These are phyloP conservation scores for Sinodicranocentrus sp. DNA, from an alignment of 2,888 invertebrate species.

Conservation along the genomic window DNA sequence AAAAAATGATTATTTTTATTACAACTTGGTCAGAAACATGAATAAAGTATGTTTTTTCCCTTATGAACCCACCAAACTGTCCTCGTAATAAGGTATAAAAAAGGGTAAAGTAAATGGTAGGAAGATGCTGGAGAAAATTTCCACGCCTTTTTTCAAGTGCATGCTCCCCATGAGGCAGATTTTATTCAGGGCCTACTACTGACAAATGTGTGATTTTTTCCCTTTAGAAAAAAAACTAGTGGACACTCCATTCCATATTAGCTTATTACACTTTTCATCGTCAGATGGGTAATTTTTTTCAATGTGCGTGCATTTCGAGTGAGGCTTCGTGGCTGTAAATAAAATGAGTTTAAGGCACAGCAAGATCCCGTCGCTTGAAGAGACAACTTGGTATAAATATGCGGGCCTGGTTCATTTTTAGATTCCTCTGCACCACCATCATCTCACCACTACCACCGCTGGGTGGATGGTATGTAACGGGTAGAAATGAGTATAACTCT, in stretches of 20 bases:
- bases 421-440: constrained; percentile 9
- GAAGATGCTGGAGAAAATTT: constrained; percentile 18
- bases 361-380: constrained; percentile 40
- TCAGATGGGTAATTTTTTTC: no score
- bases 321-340: constrained; percentile 42
- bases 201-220: constrained; percentile 40
- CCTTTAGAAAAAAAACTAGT: constrained; percentile 9
- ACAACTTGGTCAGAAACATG: constrained; percentile 22
- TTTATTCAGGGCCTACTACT: constrained; percentile 36
- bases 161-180: constrained; percentile 55
- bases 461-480: no score
- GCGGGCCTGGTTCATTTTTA: background rate
- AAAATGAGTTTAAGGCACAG: constrained; percentile 63
- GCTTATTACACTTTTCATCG: background rate
- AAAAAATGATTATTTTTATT: constrained; percentile 59
- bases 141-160: constrained; percentile 34
- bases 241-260: constrained; percentile 14
- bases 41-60: constrained; percentile 14
- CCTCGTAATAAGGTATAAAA: constrained; percentile 4
- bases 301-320: constrained; percentile 22
- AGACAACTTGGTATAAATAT: constrained; percentile 26
- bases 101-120: constrained; percentile 33
- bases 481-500: no score
- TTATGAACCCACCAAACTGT: constrained; percentile 1
- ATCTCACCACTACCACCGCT: no score